These are phyloP conservation scores for Diplosoma virens DNA, from an alignment of 23 tunicate genomes.

Conservation along the genomic window DNA sequence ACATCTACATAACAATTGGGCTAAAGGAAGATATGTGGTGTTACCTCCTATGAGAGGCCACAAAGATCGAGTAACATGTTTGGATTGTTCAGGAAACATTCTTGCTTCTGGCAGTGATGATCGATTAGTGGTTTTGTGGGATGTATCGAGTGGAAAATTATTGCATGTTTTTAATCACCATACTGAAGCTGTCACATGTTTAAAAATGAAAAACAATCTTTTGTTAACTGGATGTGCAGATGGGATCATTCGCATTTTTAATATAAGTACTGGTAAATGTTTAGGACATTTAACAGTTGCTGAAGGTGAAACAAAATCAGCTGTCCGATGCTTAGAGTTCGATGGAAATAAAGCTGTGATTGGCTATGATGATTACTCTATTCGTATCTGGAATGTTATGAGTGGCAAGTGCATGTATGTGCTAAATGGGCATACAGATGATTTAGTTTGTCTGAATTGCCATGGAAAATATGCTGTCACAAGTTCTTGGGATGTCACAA, in stretches of 20 bases:
- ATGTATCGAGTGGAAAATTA: slow-evolving; percentile 37
- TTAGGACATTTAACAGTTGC: slow-evolving; percentile 56
- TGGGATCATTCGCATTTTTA: slow-evolving; percentile 72
- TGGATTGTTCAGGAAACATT: slow-evolving; percentile 63
- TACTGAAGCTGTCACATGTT: slow-evolving; percentile 60
- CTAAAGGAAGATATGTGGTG: slow-evolving; percentile 77
- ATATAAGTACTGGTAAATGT: slow-evolving; percentile 90
- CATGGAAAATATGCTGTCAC: slow-evolving; percentile 59
- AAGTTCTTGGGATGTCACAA: slow-evolving; percentile 77
- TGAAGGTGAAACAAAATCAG: slow-evolving; percentile 29
- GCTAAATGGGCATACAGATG: slow-evolving; percentile 72
- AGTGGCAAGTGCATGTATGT: slow-evolving; percentile 64
- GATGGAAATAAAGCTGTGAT: slow-evolving; percentile 72
- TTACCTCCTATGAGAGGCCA: slow-evolving; percentile 77
- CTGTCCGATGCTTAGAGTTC: slow-evolving; percentile 61
- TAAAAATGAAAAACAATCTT: slow-evolving; percentile 64
- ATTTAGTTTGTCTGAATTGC: slow-evolving; percentile 43
- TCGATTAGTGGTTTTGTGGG: slow-evolving; percentile 62
- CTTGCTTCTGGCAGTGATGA: slow-evolving; percentile 90
- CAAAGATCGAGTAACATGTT: slow-evolving; percentile 70
- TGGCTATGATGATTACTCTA: slow-evolving; percentile 59
- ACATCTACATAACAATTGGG: slow-evolving; percentile 82
- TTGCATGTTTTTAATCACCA: slow-evolving; percentile 65
- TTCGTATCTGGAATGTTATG: slow-evolving; percentile 66
- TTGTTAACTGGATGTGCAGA: slow-evolving; percentile 84